phyloP scores from a whole-genome alignment of 2,113 vertebrate genomes.

The Stictonetta naevosa region DNA sequence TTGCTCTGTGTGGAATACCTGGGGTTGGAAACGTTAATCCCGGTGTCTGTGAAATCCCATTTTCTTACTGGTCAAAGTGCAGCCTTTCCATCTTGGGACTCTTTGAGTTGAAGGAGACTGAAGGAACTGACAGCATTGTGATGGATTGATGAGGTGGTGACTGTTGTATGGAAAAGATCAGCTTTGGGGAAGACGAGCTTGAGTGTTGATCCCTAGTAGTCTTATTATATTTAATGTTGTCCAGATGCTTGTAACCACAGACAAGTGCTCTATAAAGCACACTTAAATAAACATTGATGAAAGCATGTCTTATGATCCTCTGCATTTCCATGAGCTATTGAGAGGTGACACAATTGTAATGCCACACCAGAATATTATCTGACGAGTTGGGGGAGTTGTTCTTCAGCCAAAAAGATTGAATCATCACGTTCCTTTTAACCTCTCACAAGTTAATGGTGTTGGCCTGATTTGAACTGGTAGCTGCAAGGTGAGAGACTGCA shows the following conservation, averaged over 20 bases:
- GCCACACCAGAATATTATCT: constrained; percentile 29
- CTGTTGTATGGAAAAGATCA: background rate
- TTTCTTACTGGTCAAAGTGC: background rate
- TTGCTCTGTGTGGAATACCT: background rate
- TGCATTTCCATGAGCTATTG: constrained; percentile 40
- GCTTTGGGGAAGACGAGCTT: background rate
- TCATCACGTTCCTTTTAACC: constrained; percentile 59
- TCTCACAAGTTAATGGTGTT: background rate
- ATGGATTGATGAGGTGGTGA: background rate
- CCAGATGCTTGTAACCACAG: background rate
- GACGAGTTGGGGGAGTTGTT: background rate
- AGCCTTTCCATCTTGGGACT: background rate
- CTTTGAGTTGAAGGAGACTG: background rate
- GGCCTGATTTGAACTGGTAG: constrained; percentile 25
- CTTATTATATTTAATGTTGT: background rate
- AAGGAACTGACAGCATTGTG: background rate
- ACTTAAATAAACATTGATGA: constrained; percentile 7
- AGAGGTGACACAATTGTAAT: constrained; percentile 53
- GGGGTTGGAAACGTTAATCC: background rate
- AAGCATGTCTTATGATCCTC: constrained; percentile 21
- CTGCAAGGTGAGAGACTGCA: background rate
- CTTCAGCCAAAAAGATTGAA: constrained; percentile 34
- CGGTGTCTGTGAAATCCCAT: background rate
- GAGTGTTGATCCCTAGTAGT: background rate
- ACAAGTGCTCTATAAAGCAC: background rate